phyloP scores from a whole-genome alignment of 2,888 invertebrate genomes.

The Acheta domesticus region DNA sequence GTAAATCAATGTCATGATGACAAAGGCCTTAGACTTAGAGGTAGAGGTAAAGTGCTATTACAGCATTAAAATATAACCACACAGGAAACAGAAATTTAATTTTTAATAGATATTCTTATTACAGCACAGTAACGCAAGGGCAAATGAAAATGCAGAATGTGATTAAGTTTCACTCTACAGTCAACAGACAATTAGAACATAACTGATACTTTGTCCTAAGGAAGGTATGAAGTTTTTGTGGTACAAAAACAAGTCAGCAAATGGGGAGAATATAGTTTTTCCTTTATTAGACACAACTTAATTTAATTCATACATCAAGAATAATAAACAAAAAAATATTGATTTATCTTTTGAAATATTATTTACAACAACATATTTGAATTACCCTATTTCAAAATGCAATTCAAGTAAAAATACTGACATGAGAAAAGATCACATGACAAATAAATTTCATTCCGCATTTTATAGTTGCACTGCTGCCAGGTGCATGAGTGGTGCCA shows the following conservation, averaged over 20 bases:
- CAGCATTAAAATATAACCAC: too few species aligned
- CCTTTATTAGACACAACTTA: background rate
- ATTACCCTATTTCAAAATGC: background rate
- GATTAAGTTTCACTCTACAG: too few species aligned
- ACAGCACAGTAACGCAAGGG: too few species aligned
- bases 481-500: background rate
- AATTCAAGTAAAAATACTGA: background rate
- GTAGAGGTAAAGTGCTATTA: too few species aligned
- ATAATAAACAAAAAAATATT: background rate
- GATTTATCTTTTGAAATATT: background rate
- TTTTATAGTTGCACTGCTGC: constrained; percentile 12
- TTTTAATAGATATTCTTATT: too few species aligned
- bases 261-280: background rate
- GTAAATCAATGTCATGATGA: too few species aligned
- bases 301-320: background rate
- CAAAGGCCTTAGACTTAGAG: too few species aligned
- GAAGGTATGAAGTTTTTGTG: too few species aligned
- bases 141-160: too few species aligned
- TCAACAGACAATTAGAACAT: too few species aligned
- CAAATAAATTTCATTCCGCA: background rate
- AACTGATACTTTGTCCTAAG: too few species aligned
- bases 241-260: background rate
- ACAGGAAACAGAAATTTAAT: too few species aligned
- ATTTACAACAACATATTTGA: background rate
- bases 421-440: background rate